Base-by-base conservation (phyloP, 2,888 invertebrate species). In the Bugula neritina region DNA sequence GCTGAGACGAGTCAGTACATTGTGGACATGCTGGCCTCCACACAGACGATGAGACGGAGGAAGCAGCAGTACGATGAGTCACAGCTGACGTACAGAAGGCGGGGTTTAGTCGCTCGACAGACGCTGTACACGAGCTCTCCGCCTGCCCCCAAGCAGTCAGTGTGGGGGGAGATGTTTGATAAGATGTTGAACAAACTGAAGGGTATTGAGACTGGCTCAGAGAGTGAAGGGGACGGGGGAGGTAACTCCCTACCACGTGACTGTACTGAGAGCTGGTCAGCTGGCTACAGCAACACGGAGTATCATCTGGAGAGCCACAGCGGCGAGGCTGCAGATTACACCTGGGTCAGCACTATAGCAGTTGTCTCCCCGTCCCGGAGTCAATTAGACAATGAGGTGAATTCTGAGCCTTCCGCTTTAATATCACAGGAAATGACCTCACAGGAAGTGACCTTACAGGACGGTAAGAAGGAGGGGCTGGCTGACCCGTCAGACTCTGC, bases 81-180 rank as follows among this genome's bases (percentile, higher is more conserved):
- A 10, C 10, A 43, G 5, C 10, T 63, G 31, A 63, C 63, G 5
- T 63, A 63, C 34, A 63, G 63, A 63, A 21, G 63, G 31, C 63
- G 63, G 27, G 27, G 63, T 31, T 13, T 29, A 3, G 31, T 25
- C 10, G 63, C 63, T 31, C 27, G 31, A 31, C 63, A 63, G 63
- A 13, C 29, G 3, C 34, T 63, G 27, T 63, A 10, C 31, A 63
- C 29, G 10, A 31, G 31, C 27, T 5, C 63, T 25, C 63, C 63
- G 2, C 25, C 13, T 2, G 63, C 63, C 31, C 63, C 63, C 17
- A 25, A 27, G 10, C 63, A 63, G 13, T 2, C 27, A 2, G 27
- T 17, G 5, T 63, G 63, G 63, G 63, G 63, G 5, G 31, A 63
- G 5, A 63, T 63, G 31, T 63, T 63, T 31, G 63, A 63, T 63